Evolutionary conservation across 2,888 invertebrate genomes (phyloP).

Genomic region (Calliphora vomitoria): DNA sequence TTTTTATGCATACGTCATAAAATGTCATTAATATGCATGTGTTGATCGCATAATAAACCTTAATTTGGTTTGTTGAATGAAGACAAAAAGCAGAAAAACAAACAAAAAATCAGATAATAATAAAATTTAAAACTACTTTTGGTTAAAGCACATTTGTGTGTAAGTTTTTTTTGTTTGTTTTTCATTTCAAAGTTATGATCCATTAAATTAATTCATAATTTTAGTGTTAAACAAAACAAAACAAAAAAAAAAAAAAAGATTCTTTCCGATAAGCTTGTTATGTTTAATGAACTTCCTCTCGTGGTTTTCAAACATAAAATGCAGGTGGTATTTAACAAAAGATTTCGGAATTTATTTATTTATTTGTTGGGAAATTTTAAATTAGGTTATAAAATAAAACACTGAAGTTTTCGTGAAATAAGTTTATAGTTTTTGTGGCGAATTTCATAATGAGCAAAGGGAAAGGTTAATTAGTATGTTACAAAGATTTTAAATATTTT

Average conservation of each 20-base stretch:
- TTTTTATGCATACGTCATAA: conserved; percentile 56
- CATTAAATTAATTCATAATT: conserved; percentile 65
- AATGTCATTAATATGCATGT: conserved; percentile 65
- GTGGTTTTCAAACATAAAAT: not conserved
- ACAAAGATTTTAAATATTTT: not conserved
- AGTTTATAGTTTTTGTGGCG: not conserved
- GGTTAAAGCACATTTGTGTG: not conserved
- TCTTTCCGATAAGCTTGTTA: conserved; percentile 41
- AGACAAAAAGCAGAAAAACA: conserved; percentile 2
- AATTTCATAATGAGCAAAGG: not conserved
- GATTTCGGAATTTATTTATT: not conserved
- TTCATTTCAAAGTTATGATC: conserved; percentile 36
- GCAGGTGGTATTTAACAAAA: not conserved
- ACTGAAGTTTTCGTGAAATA: not conserved
- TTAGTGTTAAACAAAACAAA: conserved; percentile 25
- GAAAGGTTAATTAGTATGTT: not conserved
- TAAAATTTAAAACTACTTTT: conserved; percentile 18
- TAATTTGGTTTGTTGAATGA: conserved; percentile 55
- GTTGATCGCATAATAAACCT: conserved; percentile 61
- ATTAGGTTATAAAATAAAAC: not conserved
- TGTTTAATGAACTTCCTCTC: conserved; percentile 27
- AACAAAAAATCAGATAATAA: not conserved
- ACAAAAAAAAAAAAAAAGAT: conserved; percentile 19
- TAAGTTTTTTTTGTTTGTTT: not conserved
- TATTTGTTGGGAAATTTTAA: not conserved